Evolutionary conservation across 2,797 vertebrate species (phyloP), one percentile per base, ranked within the genome.

Genomic region (Myotis daubentonii): DNA sequence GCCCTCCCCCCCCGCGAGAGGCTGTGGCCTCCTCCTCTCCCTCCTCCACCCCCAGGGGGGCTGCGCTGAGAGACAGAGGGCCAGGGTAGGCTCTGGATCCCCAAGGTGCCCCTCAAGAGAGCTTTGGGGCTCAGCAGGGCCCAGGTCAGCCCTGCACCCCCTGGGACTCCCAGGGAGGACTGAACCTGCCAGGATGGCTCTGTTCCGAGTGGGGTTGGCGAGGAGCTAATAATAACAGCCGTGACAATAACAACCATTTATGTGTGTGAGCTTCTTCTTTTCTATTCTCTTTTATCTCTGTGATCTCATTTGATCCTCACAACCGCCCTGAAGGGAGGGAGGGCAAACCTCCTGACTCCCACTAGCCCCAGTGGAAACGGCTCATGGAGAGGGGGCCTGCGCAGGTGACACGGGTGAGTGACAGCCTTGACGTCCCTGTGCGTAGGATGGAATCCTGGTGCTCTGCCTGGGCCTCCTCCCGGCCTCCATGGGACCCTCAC

Each of bases 281-380:
- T 65, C 86, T 87, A 2, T 84, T 91, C 71, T 91, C 78, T 87
- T 84, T 72, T 91, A 81, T 93, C 89, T 87, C 47, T 3, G 2
- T 28, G 74, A 93, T 91, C 91, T 89, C 84, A 30, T 49, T 91
- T 38, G 82, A 94, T 75, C 78, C 92, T 78, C 44, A 92, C 25
- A 28, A 25, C 66, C 72, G 80, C n/a, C 80, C 93, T 41, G 55
- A 72, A 80, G 81, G 72, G 33, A 49, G 25, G 66, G 28, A 55
- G 30, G 38, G 17, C 17, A 28, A 20, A 47, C 30, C 68, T 90
- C 12, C 2, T n/a, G 72, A 68, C n/a, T 47, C 36, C 60, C 51
- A 25, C 20, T 15, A 13, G 60, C 62, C 68, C 33, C 36, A 5
- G 17, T 51, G 33, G 66, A 89, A 76, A 79, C 6, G 3, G 10